Base-by-base conservation (phyloP, 2,797 vertebrate genomes). In the Gastrophryne carolinensis region DNA sequence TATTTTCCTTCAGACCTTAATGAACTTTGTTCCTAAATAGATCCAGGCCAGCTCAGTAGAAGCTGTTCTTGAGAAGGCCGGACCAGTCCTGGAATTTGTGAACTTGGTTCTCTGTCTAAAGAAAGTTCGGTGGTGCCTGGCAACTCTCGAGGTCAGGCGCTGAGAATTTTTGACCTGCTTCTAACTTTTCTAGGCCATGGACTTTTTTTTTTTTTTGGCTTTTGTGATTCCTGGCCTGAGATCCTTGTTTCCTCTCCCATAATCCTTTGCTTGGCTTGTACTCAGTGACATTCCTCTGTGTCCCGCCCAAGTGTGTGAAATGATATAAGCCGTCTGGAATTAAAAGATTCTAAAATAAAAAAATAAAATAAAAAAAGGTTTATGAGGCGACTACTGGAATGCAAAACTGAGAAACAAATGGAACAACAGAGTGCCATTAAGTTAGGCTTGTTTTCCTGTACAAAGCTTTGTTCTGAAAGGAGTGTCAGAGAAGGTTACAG, bases 291-390 rank as follows among this genome's bases (percentile, higher is more conserved):
- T 68, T 53, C 52, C 49, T 52, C 15, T 41, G 56, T 32, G 49
- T 75, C 19, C 60, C 32, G 44, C 34, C 60, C 56, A 53, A 75
- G 56, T 62, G 49, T 60, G 53, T 52, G 37, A 53, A 74, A 74
- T 74, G 62, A 54, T 74, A 74, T 75, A 69, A 69, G 47, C 64
- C 68, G 44, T 52, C 41, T 75, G 73, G 65, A 75, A 68, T 69
- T 75, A 68, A 62, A 49, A 62, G 34, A 52, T 68, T 60, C 32
- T 32, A 32, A 32, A 64, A 49, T 2, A 47, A 1, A n/a, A n/a
- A n/a, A n/a, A n/a, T n/a, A n/a, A n/a, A n/a, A n/a, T n/a, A n/a
- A 17, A 39, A 50, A 41, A 10, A 39, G 26, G 21, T 60, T 57
- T 72, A 62, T 61, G 44, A 63, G 58, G 44, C 60, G 29, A 53